Evolutionary conservation across 35 echinoderm and acorn worm genomes (phyloP), one percentile per base, ranked within the genome.

Genomic region (Lytechinus pictus): DNA sequence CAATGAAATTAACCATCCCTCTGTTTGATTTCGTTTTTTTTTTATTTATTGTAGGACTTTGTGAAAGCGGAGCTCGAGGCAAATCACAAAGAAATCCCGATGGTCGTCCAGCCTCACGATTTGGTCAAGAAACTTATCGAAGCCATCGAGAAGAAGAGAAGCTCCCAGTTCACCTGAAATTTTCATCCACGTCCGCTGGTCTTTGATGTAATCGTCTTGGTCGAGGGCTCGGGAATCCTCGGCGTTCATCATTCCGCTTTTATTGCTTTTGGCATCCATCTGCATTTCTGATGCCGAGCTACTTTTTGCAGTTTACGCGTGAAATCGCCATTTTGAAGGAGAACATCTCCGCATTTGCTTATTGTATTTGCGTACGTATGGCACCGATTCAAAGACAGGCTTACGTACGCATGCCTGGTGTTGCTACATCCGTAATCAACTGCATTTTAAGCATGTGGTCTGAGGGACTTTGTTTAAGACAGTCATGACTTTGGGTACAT

Each of bases 81-180:
- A 3, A 10, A 54, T 44, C 11, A 90, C 27, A 13, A 2, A 90
- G 52, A 90, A 44, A 7, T 90, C 13, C 88, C 28, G 24, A 1
- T 90, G 27, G 88, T 90, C 12, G 29, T 90, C 27, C 88, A 90
- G 24, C 88, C 88, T 5, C 28, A 54, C 24, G 88, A 90, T 9
- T 54, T 90, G 10, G 9, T 90, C 29, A 90, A 90, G 29, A 90
- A 90, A 90, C 52, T 90, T 90, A 33, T 44, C 5, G 88, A 90
- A 3, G 88, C 88, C 6, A 8, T 79, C n/a, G 11, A 90, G 52
- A 29, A 21, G 88, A 90, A 90, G 24, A 7, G 88, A 12, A 33
- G 88, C 10, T 90, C 88, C 6, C 88, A 90, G 9, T 90, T 90
- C 88, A 51, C 33, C 88, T 90, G 88, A 90, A 52, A 54, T 79